Evolutionary conservation across 2,888 invertebrate genomes (phyloP).

Genomic region (Clusia tigrina): DNA sequence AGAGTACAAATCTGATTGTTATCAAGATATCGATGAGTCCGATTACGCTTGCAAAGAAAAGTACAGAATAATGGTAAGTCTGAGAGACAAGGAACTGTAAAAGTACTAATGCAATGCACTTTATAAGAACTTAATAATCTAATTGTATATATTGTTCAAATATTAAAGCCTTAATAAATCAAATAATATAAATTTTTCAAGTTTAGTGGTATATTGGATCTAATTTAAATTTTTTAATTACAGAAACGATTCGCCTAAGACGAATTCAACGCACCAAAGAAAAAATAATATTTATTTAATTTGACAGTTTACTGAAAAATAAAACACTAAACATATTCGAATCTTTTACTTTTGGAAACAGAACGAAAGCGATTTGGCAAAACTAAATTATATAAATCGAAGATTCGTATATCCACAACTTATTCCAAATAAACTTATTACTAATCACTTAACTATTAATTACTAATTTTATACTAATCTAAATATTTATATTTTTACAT

Average conservation of each 20-base stretch:
- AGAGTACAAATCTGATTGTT: conserved; percentile 81
- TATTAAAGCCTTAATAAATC: not conserved
- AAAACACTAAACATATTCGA: conserved; percentile 22
- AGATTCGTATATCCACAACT: not conserved
- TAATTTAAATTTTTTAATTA: conserved; percentile 52
- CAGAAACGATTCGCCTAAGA: conserved; percentile 67
- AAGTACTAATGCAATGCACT: not conserved
- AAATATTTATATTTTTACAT: not conserved
- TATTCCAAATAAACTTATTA: not conserved
- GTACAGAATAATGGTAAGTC: conserved; percentile 77
- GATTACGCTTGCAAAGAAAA: conserved; percentile 84
- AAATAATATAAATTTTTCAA: conserved; percentile 1
- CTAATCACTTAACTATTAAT: not conserved
- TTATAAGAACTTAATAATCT: not conserved
- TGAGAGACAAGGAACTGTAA: not conserved
- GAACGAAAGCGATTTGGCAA: not conserved
- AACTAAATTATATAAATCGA: not conserved
- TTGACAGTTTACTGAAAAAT: conserved; percentile 26
- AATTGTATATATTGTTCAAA: not conserved
- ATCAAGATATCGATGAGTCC: conserved; percentile 80
- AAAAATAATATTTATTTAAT: conserved; percentile 34
- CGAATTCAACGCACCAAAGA: conserved; percentile 50
- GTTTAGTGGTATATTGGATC: conserved; percentile 12
- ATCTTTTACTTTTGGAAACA: conserved; percentile 9
- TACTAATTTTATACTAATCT: not conserved